Evolutionary conservation across 2,797 vertebrate species (phyloP).

Genomic region (Phalanger gymnotis): DNA sequence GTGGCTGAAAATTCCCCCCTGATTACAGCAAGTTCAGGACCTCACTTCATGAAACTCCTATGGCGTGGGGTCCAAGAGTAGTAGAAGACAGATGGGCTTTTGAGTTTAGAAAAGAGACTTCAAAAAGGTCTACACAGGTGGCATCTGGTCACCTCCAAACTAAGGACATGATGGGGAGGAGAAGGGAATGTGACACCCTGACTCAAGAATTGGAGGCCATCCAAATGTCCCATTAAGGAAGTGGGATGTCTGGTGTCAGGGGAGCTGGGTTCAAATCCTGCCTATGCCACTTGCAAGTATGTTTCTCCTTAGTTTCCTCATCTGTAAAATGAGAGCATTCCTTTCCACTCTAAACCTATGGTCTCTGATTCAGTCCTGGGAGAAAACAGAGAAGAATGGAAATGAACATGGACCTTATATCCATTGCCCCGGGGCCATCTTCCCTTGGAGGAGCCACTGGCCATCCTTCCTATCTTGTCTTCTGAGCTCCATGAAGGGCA

Average conservation of each 20-base stretch:
- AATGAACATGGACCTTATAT: background rate
- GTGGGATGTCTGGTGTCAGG: background rate
- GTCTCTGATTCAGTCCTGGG: background rate
- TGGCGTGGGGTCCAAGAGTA: background rate
- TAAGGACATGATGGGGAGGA: background rate
- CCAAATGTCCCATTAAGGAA: background rate
- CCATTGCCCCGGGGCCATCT: background rate
- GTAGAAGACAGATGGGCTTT: background rate
- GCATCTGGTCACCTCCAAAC: background rate
- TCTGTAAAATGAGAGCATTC: background rate
- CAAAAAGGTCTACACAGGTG: background rate
- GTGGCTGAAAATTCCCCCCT: slow-evolving; percentile 25
- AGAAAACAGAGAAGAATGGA: background rate
- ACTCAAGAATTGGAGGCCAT: background rate
- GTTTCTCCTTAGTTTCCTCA: background rate
- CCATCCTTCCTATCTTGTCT: background rate
- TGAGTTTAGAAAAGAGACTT: background rate
- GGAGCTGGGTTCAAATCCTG: background rate
- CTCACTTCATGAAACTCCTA: background rate
- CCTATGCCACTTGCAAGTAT: too few relatives aligned
- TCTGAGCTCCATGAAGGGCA: background rate
- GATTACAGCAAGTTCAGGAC: background rate
- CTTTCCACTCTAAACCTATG: background rate
- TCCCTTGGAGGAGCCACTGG: background rate
- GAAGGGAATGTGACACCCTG: background rate